Base-by-base conservation (phyloP, 1,140 invertebrate genomes). In the Carposina sasakii region DNA sequence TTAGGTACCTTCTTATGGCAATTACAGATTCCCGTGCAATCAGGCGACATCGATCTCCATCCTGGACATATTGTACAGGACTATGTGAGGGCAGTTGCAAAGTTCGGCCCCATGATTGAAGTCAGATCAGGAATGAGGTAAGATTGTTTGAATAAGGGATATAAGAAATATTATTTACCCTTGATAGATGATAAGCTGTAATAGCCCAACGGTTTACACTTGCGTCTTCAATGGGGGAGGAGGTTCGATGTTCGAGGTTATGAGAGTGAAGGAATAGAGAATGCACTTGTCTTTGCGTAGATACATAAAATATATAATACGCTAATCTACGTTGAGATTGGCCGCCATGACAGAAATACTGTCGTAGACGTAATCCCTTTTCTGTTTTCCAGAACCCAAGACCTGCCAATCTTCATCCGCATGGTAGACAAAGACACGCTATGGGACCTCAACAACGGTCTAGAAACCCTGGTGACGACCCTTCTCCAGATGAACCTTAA, bases 381-480 rank as follows among this genome's bases (percentile, higher is more conserved):
- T 13, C 24, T 46, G 4, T 12, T 19, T 1, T 77, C 22, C 65
- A 79, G 85, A 37, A 91, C 90, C 1, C 94, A 96, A 71, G 67
- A 90, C 16, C 63, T 90, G 22, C 89, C 91, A 1, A 87, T 94
- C 17, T 94, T 95, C 69, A 87, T 95, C 0, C 87, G 95, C 28
- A 95, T 96, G 90, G 86, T 96, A 4, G 94, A 96, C 71, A 95
- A 90, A 60, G 89, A 92, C 63, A 91, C 93, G 0, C 82, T 72
- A 21, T 96, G 94, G 93, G 88, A 86, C 10, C 87, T 88, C 63
- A 85, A 91, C 31, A 93, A 94, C 69, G 94, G 94, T 17, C 55
- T 91, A 2, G 70, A 87, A 0, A 91, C 93, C 0, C 61, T 96
- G 1, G 90, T 96, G 17, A 92, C 94, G 0, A 91, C 92, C 3